Conservation (phyloP, 2,113 vertebrate genomes). For the Onychostoma macrolepis region DNA sequence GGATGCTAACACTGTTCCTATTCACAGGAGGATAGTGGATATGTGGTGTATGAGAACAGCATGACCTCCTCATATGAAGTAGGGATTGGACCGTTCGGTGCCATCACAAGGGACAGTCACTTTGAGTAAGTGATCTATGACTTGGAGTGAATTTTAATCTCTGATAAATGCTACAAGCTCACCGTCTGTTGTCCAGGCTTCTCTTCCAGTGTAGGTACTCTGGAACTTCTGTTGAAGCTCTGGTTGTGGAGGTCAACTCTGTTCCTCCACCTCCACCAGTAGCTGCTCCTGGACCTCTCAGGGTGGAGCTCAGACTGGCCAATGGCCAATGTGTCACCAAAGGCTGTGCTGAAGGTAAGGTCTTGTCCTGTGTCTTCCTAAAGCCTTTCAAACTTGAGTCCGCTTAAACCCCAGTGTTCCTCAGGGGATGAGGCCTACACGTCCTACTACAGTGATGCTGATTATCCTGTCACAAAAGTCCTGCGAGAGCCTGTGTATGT, state of each 20-base stretch:
- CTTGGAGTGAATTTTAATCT: not conserved
- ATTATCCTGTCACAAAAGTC: slow-evolving; percentile 34
- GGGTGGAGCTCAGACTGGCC: slow-evolving; percentile 71
- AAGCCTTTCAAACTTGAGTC: not conserved
- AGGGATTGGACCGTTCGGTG: slow-evolving; percentile 67
- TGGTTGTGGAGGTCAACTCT: slow-evolving; percentile 65
- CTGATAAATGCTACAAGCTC: not conserved
- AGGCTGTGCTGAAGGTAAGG: slow-evolving; percentile 65
- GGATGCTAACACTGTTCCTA: too few relatives aligned
- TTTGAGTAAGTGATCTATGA: slow-evolving; percentile 70
- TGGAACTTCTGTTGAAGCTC: slow-evolving; percentile 58
- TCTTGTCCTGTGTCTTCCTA: not conserved
- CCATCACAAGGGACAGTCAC: slow-evolving; percentile 75
- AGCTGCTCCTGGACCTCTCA: slow-evolving; percentile 66
- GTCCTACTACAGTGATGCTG: slow-evolving; percentile 59
- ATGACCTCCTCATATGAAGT: slow-evolving; percentile 73
- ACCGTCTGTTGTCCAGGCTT: slow-evolving; percentile 55
- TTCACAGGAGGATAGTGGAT: not conserved
- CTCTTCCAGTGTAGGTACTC: slow-evolving; percentile 75
- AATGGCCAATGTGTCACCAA: slow-evolving; percentile 69
- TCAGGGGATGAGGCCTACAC: slow-evolving; percentile 36
- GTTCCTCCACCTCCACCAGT: slow-evolving; percentile 67
- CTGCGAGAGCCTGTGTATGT: slow-evolving; percentile 72
- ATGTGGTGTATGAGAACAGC: slow-evolving; percentile 70
- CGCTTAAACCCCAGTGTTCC: not conserved